Evolutionary conservation across 2,113 vertebrate genomes (phyloP).

Genomic region (Thamnophis sirtalis): DNA sequence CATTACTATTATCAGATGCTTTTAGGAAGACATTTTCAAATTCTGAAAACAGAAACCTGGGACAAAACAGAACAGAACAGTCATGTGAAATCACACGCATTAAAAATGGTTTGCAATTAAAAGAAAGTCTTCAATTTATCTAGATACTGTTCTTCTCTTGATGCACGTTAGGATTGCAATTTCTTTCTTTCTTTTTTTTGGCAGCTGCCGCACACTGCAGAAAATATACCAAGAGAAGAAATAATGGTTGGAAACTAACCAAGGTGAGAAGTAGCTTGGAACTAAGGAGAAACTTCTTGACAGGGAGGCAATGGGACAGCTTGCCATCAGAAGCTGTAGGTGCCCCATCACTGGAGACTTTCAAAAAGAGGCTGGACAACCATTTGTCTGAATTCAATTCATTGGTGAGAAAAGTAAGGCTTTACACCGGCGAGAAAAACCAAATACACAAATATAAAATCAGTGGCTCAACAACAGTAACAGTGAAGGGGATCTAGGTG

Average conservation of each 20-base stretch:
- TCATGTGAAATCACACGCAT: conserved; percentile 14
- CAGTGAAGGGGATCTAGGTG: neutral
- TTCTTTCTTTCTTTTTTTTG: too few species aligned
- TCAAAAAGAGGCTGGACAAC: neutral
- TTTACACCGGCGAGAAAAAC: neutral
- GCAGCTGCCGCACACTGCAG: too few species aligned
- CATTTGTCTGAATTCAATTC: neutral
- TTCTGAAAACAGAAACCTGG: conserved; percentile 70
- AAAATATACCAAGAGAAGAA: neutral
- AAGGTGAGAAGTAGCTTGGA: too few species aligned
- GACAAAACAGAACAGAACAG: conserved; percentile 47
- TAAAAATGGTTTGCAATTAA: conserved; percentile 14
- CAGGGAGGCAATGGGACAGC: neutral
- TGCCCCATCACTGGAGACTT: neutral
- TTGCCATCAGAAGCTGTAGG: neutral
- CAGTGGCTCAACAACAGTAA: neutral
- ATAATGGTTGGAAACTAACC: too few species aligned
- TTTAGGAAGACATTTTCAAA: conserved; percentile 68
- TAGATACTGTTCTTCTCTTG: too few species aligned
- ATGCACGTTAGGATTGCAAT: too few species aligned
- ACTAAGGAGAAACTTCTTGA: neutral
- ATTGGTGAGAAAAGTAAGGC: neutral
- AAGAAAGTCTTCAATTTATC: neutral
- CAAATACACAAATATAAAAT: neutral
- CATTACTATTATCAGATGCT: conserved; percentile 58